Percentiles rank a stretch among this genome's conserved stretches.
Conservation (phyloP, 2,113 vertebrate genomes). For the Fregata magnificens region DNA sequence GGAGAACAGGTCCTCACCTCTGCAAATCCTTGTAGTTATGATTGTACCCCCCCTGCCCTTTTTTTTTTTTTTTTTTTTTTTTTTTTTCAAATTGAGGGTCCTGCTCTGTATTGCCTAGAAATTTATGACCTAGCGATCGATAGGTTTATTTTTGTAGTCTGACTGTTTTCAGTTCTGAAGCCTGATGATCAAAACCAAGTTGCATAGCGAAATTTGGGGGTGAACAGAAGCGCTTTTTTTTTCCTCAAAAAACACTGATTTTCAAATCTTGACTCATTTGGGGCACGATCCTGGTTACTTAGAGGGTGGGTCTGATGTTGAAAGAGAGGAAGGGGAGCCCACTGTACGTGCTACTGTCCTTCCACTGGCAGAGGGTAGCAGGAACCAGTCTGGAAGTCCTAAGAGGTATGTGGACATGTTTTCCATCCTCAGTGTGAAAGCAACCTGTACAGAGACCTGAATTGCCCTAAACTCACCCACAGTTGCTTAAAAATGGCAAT, state of each 20-base stretch:
- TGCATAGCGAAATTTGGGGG: background rate
- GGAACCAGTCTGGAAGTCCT: background rate
- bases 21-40: background rate
- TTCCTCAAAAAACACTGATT: rapidly evolving
- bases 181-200: background rate
- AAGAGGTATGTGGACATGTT: background rate
- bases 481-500: background rate
- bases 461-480: too few relatives aligned
- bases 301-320: background rate
- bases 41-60: rapidly evolving
- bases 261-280: background rate
- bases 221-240: background rate
- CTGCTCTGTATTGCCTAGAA: background rate
- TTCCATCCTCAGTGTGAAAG: background rate
- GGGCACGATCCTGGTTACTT: background rate
- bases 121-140: background rate
- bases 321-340: background rate
- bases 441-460: background rate
- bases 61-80: rapidly evolving
- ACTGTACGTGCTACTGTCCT: background rate
- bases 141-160: background rate
- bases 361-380: background rate
- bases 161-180: background rate
- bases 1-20: background rate
- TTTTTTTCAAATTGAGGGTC: background rate